A percentile compares a stretch with the other conserved stretches of the same genome.
Evolutionary conservation across 2,797 vertebrate genomes (phyloP).

Genomic region (Morus bassanus): DNA sequence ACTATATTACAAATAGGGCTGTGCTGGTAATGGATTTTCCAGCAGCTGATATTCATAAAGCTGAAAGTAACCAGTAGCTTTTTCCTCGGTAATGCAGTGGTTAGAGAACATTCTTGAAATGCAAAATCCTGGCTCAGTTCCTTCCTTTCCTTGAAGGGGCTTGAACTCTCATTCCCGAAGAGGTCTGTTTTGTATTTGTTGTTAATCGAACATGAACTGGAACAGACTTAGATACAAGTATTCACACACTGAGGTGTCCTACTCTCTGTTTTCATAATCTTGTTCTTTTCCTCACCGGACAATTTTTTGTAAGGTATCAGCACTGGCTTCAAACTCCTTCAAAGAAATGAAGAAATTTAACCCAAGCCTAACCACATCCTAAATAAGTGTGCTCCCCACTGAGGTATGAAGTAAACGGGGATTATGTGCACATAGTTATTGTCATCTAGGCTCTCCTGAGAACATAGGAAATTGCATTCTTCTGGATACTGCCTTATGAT

Average conservation of each 20-base stretch:
- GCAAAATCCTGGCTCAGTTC: not conserved
- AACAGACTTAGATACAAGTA: not conserved
- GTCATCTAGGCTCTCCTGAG: not conserved
- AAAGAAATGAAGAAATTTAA: not conserved
- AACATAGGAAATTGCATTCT: not conserved
- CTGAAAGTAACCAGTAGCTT: not conserved
- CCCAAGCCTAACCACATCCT: not conserved
- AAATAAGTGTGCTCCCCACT: not conserved
- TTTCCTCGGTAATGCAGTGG: not conserved
- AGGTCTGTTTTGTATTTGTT: not conserved
- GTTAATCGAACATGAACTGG: not conserved
- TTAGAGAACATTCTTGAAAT: not conserved
- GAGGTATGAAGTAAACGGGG: not conserved
- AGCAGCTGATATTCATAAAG: not conserved
- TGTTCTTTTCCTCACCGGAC: not conserved
- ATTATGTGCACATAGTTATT: not conserved
- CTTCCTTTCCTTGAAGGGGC: not conserved
- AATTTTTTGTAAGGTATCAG: not conserved
- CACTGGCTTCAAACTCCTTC: not conserved
- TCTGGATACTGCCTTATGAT: not conserved
- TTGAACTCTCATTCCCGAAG: not conserved
- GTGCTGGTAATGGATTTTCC: not conserved
- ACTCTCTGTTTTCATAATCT: not conserved
- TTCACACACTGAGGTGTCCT: not conserved
- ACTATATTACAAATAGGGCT: not conserved